A percentile compares a stretch with the other conserved stretches of the same genome.
phyloP scores from a whole-genome alignment of 2,888 invertebrate genomes.

The Mimas tiliae region DNA sequence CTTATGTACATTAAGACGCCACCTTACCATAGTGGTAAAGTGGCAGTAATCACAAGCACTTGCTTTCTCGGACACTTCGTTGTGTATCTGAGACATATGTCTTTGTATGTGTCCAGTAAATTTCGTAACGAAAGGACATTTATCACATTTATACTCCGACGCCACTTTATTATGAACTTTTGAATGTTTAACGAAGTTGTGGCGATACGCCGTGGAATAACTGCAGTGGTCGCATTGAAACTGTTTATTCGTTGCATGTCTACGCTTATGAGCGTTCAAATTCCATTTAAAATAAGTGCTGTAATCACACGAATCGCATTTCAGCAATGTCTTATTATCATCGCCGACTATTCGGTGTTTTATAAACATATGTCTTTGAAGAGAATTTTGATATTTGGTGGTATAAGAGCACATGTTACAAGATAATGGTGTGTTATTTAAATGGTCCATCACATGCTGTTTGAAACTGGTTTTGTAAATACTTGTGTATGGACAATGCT shows the following conservation, averaged over 20 bases:
- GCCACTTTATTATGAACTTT: slow-evolving; percentile 26
- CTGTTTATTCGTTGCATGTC: slow-evolving; percentile 49
- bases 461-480: slow-evolving; percentile 56
- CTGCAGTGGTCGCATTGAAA: slow-evolving; percentile 24
- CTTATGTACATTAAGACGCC: slow-evolving; percentile 64
- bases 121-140: slow-evolving; percentile 46
- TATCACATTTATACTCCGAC: slow-evolving; percentile 41
- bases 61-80: slow-evolving; percentile 47
- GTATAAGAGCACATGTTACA: slow-evolving; percentile 57
- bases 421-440: slow-evolving; percentile 45
- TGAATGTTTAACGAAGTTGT: slow-evolving; percentile 23
- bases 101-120: slow-evolving; percentile 44
- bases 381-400: slow-evolving; percentile 56
- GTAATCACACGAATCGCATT: slow-evolving; percentile 43
- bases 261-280: slow-evolving; percentile 52
- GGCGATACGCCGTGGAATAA: slow-evolving; percentile 25
- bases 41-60: slow-evolving; percentile 61
- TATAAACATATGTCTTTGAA: slow-evolving; percentile 52
- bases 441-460: slow-evolving; percentile 54
- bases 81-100: slow-evolving; percentile 45
- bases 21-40: slow-evolving; percentile 59
- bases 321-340: slow-evolving; percentile 20
- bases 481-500: slow-evolving; percentile 58
- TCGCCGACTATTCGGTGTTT: slow-evolving; percentile 49
- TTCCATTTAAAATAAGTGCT: slow-evolving; percentile 46